Base-by-base conservation (phyloP, 2,888 invertebrate species). In the Agrochola macilenta region DNA sequence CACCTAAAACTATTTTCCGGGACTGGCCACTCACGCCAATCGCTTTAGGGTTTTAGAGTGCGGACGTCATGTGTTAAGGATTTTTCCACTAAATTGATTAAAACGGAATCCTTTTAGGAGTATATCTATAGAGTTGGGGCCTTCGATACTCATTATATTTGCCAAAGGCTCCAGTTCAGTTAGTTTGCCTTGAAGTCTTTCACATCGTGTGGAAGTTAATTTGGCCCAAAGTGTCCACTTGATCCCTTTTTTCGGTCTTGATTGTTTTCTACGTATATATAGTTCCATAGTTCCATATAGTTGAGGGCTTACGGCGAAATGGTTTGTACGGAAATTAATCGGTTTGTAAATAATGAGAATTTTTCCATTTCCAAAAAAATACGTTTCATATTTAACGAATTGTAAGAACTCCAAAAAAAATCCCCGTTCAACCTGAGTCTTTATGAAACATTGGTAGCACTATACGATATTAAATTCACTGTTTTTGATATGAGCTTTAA, bases 21-120 rank as follows among this genome's bases (percentile, higher is more conserved):
- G 89, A 91, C 91, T 90, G 91, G 91, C 91, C 89, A 90, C 92
- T 92, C 92, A 89, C 89, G 88, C 90, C 92, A 92, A 94, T 93
- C 93, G 92, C 90, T 94, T 93, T 91, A 90, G 92, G 90, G 92
- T 91, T 93, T 92, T 92, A 90, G 92, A 93, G 93, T 91, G 91
- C 91, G 91, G 93, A 93, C 94, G 92, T 93, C 94, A 93, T 93
- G 92, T 91, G 93, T 93, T 93, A 91, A 92, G 92, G 92, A 92
- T 91, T 94, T 92, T 93, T 91, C 91, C 91, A 89, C 89, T 91
- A 93, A 94, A 94, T 93, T 93, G 93, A 93, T 93, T 94, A 92
- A 93, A 93, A 90, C 84, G 87, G 89, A 85, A 88, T 88, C 89
- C 89, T 88, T 91, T 90, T 26, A 17, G 39, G 14, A 60, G n/a